Evolutionary conservation across 2,797 vertebrate genomes (phyloP).

Genomic region (Hozukius guyotensis): DNA sequence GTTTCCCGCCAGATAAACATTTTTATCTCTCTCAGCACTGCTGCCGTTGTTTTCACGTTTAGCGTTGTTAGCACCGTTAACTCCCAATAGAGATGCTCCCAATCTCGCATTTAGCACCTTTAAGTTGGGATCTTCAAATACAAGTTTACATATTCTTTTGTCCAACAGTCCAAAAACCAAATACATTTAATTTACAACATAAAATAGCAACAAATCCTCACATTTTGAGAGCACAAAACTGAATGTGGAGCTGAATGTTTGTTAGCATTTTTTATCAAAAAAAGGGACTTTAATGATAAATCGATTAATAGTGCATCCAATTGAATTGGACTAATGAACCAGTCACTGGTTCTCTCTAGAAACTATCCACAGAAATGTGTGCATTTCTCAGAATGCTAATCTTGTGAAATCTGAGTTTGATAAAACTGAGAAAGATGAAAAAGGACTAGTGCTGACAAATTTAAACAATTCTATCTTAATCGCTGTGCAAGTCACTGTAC

Average conservation of each 20-base stretch:
- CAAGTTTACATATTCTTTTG: neutral
- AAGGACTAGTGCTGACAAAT: neutral
- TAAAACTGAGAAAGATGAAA: neutral
- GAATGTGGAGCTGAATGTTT: neutral
- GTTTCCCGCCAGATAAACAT: too few relatives aligned
- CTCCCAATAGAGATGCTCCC: too few relatives aligned
- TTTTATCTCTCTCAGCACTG: accelerated
- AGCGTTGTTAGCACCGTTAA: too few relatives aligned
- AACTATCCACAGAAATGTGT: neutral
- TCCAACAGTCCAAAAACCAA: neutral
- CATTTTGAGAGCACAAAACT: neutral
- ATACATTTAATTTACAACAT: neutral
- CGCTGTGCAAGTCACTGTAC: neutral
- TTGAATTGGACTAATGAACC: neutral
- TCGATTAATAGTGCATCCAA: neutral
- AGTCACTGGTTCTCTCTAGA: neutral
- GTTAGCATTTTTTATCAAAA: neutral
- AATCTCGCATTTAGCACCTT: too few relatives aligned
- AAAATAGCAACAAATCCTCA: neutral
- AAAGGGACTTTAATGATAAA: neutral
- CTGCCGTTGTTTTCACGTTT: too few relatives aligned
- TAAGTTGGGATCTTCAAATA: too few relatives aligned
- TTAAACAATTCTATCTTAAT: neutral
- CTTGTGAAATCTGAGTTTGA: neutral
- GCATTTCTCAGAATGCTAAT: neutral